Evolutionary conservation across 1,140 invertebrate species (phyloP).

Genomic region (Dendrolimus kikuchii): DNA sequence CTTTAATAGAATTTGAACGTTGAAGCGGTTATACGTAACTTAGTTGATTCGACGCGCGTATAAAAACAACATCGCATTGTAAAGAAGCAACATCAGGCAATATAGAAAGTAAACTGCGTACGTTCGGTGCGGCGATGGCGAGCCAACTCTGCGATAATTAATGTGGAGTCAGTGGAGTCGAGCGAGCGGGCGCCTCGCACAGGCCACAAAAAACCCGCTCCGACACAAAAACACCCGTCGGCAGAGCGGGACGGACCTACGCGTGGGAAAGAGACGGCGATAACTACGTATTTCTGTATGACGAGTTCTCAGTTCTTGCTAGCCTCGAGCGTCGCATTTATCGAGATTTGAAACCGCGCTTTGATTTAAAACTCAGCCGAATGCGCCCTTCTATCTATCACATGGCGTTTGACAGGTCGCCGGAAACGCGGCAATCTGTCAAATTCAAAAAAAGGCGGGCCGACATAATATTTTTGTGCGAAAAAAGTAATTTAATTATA

Average conservation of each 20-base stretch:
- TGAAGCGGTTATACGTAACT: too few relatives aligned
- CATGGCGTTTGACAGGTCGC: slow-evolving; percentile 69
- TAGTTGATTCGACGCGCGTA: background rate
- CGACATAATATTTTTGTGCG: slow-evolving; percentile 10
- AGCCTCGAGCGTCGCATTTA: slow-evolving; percentile 59
- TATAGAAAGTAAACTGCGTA: slow-evolving; percentile 67
- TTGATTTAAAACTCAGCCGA: slow-evolving; percentile 68
- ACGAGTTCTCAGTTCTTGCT: slow-evolving; percentile 58
- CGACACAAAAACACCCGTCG: slow-evolving; percentile 65
- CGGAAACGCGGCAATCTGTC: slow-evolving; percentile 61
- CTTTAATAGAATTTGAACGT: too few relatives aligned
- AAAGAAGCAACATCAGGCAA: slow-evolving; percentile 18
- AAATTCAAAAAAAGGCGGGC: slow-evolving; percentile 66
- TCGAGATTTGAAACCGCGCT: slow-evolving; percentile 57
- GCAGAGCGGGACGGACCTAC: slow-evolving; percentile 39
- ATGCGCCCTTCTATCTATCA: slow-evolving; percentile 71
- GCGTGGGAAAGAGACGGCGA: slow-evolving; percentile 36
- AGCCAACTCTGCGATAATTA: slow-evolving; percentile 65
- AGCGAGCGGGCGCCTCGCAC: slow-evolving; percentile 48
- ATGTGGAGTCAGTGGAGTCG: slow-evolving; percentile 54
- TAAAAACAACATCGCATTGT: slow-evolving; percentile 13
- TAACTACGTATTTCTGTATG: slow-evolving; percentile 58
- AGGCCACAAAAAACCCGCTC: slow-evolving; percentile 65
- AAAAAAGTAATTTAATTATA: slow-evolving; percentile 6
- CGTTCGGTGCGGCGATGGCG: slow-evolving; percentile 32